These are phyloP conservation scores for Atopsyche davidsoni DNA, from an alignment of 1,140 invertebrate species.

Conservation along the genomic window DNA sequence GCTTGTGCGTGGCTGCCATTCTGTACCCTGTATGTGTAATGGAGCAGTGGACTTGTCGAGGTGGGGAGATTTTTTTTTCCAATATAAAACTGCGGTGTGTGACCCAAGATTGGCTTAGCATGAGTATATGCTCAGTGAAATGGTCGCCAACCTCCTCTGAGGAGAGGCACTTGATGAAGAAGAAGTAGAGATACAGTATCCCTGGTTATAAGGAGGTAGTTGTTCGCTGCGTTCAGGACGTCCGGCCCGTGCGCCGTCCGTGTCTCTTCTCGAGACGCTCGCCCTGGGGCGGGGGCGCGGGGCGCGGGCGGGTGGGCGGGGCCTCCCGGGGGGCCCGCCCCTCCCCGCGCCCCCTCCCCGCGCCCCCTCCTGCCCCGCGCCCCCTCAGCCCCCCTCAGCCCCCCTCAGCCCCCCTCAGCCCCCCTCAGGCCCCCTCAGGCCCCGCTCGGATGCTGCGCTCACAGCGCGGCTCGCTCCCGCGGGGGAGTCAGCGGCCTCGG, in stretches of 20 bases:
- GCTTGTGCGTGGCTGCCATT: too few relatives aligned
- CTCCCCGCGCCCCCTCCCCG: neutral
- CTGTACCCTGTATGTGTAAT: too few relatives aligned
- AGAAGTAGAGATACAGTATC: too few relatives aligned
- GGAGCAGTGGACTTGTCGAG: too few relatives aligned
- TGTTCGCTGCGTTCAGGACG: too few relatives aligned
- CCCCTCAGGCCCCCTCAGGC: neutral
- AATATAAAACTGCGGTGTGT: too few relatives aligned
- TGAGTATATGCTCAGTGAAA: too few relatives aligned
- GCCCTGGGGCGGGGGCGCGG: constrained; percentile 8
- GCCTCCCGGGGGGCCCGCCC: constrained; percentile 24
- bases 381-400: neutral
- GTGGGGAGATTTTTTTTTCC: too few relatives aligned
- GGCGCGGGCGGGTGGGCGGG: constrained; percentile 18
- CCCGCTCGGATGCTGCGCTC: neutral
- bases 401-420: neutral
- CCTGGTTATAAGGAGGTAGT: too few relatives aligned
- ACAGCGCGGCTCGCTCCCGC: neutral
- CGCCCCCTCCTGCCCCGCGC: constrained; percentile 6
- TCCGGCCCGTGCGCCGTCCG: neutral
- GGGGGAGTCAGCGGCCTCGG: constrained; percentile 4
- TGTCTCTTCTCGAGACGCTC: constrained; percentile 5
- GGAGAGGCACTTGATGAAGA: too few relatives aligned
- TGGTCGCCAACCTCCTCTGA: too few relatives aligned
- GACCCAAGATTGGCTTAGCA: too few relatives aligned